These are phyloP conservation scores for Scelioninae gen. 2 DNA, from an alignment of 2,888 invertebrate genomes.

Conservation along the genomic window DNA sequence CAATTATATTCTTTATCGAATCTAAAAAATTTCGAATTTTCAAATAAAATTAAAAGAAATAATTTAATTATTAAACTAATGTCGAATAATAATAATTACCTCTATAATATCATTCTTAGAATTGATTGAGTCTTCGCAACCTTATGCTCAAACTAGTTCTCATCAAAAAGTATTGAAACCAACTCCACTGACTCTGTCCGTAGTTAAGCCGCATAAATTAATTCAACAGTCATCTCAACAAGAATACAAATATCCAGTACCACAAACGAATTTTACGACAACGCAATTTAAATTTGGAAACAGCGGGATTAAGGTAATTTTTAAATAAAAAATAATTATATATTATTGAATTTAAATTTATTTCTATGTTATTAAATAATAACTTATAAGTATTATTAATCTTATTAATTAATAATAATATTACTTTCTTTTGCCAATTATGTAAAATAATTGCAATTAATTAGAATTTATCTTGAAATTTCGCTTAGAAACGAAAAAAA, in stretches of 20 bases:
- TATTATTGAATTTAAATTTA: too few species aligned
- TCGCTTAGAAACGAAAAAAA: too few species aligned
- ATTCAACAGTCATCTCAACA: slow-evolving; percentile 69
- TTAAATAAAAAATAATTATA: not conserved
- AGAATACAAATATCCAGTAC: slow-evolving; percentile 70
- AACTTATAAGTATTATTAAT: too few species aligned
- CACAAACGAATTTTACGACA: slow-evolving; percentile 67
- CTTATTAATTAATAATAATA: too few species aligned
- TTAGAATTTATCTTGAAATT: too few species aligned
- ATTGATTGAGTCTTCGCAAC: slow-evolving; percentile 64
- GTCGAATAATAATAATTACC: not conserved
- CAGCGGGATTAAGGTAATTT: slow-evolving; percentile 66
- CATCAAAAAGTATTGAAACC: slow-evolving; percentile 62
- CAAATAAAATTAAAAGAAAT: too few species aligned
- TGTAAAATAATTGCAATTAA: too few species aligned
- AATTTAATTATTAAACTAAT: not conserved
- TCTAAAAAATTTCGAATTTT: too few species aligned
- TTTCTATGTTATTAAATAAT: too few species aligned
- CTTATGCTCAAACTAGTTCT: slow-evolving; percentile 63
- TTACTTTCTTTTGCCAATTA: too few species aligned
- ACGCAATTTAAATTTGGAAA: slow-evolving; percentile 71
- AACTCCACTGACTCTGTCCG: slow-evolving; percentile 62
- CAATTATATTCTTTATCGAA: too few species aligned
- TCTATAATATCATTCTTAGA: slow-evolving; percentile 19
- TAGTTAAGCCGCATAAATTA: slow-evolving; percentile 69